Percentiles rank a stretch among this genome's conserved stretches.
Conservation (phyloP, 2,113 vertebrate genomes). For the Chlorodrepanis virens region DNA sequence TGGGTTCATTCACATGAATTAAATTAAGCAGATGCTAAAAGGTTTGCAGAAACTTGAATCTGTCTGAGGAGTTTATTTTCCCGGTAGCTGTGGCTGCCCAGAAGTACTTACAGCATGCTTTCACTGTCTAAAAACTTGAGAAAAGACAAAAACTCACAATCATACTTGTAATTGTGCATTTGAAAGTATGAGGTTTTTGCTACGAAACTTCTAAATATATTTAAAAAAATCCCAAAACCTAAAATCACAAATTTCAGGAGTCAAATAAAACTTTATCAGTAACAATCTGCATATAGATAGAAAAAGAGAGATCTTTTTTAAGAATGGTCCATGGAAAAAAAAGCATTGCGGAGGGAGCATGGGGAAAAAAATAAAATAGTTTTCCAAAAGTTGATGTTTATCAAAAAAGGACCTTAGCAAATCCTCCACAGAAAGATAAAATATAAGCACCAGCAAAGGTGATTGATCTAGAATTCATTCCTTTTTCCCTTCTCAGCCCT, state of each 20-base stretch:
- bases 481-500: background rate
- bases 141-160: background rate
- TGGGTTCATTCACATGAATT: background rate
- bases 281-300: background rate
- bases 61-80: background rate
- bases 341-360: background rate
- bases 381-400: background rate
- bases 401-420: background rate
- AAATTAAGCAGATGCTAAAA: conserved; percentile 14
- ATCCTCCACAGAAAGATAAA: background rate
- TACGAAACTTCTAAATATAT: background rate
- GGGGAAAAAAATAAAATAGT: background rate
- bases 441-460: background rate
- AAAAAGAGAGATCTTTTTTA: background rate
- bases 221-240: background rate
- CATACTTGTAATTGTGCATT: background rate
- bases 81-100: background rate
- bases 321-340: background rate
- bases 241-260: background rate
- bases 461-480: background rate
- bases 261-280: background rate
- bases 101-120: background rate
- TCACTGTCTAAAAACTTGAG: background rate
- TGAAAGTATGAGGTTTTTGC: background rate
- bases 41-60: background rate